Evolutionary conservation across 2,888 invertebrate genomes (phyloP).

Genomic region (Drosophila planitibia): DNA sequence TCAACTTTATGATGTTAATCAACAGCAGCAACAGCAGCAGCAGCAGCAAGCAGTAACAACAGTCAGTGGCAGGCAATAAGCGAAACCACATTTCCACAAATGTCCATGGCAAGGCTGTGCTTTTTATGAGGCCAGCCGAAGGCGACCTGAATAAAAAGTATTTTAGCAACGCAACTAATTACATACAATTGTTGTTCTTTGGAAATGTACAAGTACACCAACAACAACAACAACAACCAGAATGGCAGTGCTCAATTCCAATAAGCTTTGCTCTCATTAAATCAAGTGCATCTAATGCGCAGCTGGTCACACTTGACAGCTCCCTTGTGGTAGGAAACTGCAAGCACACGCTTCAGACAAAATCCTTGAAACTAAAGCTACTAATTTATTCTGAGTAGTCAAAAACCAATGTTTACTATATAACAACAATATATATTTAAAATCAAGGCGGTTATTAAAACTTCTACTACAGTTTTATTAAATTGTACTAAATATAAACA

Average conservation of each 20-base stretch:
- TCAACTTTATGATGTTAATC: constrained; percentile 58
- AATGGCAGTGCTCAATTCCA: constrained; percentile 12
- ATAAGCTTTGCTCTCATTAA: constrained; percentile 3
- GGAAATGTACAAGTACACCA: constrained; percentile 45
- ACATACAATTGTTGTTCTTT: constrained; percentile 69
- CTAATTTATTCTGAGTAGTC: background rate
- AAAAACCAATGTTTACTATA: background rate
- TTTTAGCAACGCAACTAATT: constrained; percentile 76
- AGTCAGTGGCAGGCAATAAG: constrained; percentile 24
- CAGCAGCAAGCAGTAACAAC: constrained; percentile 3
- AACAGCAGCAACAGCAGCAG: constrained; percentile 16
- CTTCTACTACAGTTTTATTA: background rate
- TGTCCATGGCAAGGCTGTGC: constrained; percentile 50
- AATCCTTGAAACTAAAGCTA: background rate
- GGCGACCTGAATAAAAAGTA: constrained; percentile 75
- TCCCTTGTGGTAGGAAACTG: background rate
- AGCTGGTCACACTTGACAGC: constrained; percentile 33
- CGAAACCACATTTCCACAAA: constrained; percentile 56
- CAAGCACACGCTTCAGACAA: background rate
- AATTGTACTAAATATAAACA: background rate
- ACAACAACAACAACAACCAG: constrained; percentile 8
- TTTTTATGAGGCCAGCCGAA: constrained; percentile 41
- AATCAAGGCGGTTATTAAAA: background rate
- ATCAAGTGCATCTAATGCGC: constrained; percentile 6
- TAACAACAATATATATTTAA: background rate